Percentiles rank a stretch among this genome's conserved stretches.
These are phyloP conservation scores for Pterophyllum scalare DNA, from an alignment of 2,113 vertebrate species.

Conservation along the genomic window DNA sequence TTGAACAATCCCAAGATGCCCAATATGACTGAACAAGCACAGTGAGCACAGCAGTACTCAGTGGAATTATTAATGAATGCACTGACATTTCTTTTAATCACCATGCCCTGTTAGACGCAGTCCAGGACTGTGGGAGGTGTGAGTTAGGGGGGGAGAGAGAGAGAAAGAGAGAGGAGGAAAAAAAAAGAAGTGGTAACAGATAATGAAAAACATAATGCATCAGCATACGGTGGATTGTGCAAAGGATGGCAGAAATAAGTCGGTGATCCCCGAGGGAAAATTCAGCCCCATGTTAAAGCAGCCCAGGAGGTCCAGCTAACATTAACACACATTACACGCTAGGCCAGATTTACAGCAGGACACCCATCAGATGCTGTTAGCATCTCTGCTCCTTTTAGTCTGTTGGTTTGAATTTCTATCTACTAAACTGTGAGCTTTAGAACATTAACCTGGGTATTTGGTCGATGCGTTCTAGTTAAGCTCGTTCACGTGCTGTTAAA, in stretches of 20 bases:
- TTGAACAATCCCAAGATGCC: conserved; percentile 46
- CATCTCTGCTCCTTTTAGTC: conserved; percentile 49
- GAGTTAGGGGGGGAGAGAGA: conserved; percentile 7
- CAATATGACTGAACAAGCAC: conserved; percentile 55
- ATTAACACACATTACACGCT: conserved; percentile 75
- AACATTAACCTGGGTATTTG: conserved; percentile 32
- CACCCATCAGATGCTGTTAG: conserved; percentile 63
- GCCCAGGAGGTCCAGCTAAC: conserved; percentile 72
- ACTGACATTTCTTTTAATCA: conserved; percentile 80
- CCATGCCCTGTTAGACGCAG: conserved; percentile 56
- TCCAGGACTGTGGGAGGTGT: conserved; percentile 66
- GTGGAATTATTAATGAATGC: conserved; percentile 77
- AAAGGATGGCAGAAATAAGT: conserved; percentile 68
- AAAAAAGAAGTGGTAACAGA: conserved; percentile 27
- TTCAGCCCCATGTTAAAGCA: conserved; percentile 38
- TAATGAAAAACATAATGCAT: conserved; percentile 71
- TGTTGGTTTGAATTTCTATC: conserved; percentile 56
- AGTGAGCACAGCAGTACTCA: conserved; percentile 43
- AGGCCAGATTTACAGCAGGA: conserved; percentile 71
- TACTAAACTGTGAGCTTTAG: not conserved
- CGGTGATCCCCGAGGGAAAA: conserved; percentile 51
- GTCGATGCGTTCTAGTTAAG: not conserved
- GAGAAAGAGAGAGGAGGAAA: not conserved
- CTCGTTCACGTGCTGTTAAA: not conserved
- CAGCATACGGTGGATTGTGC: conserved; percentile 70